phyloP scores from a whole-genome alignment of 2,797 vertebrate genomes.

The Sebastolobus alascanus region DNA sequence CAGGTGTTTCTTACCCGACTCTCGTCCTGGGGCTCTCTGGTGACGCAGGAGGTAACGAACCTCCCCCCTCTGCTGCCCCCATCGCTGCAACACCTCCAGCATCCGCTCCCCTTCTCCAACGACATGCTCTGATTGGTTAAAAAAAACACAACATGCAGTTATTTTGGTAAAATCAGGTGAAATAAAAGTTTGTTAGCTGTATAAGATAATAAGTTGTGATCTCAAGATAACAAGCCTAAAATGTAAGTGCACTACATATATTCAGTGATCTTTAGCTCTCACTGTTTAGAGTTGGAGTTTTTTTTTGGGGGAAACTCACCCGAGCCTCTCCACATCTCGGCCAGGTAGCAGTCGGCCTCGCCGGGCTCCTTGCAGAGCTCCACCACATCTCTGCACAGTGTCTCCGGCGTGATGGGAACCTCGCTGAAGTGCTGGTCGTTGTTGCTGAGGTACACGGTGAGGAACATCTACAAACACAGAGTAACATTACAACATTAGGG shows the following conservation, averaged over 20 bases:
- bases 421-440: conserved; percentile 93
- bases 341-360: conserved; percentile 90
- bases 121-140: conserved; percentile 85
- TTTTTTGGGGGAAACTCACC: conserved; percentile 76
- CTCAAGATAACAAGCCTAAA: background rate
- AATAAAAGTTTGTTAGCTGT: background rate
- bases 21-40: conserved; percentile 83
- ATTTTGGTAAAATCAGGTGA: background rate
- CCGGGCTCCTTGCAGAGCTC: conserved; percentile 95
- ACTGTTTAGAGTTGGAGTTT: background rate
- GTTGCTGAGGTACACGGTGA: conserved; percentile 95
- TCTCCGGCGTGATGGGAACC: conserved; percentile 93
- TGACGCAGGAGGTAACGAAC: conserved; percentile 93
- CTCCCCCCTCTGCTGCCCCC: conserved; percentile 90
- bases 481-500: background rate
- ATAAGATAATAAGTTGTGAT: background rate
- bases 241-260: background rate
- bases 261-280: background rate
- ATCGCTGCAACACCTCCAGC: conserved; percentile 90
- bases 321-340: conserved; percentile 91
- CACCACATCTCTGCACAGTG: conserved; percentile 92
- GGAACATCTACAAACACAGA: conserved; percentile 66
- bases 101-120: conserved; percentile 90
- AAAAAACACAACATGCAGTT: background rate
- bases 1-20: conserved; percentile 77